These are phyloP conservation scores for Sceloporus undulatus DNA, from an alignment of 2,113 vertebrate species.

Conservation along the genomic window DNA sequence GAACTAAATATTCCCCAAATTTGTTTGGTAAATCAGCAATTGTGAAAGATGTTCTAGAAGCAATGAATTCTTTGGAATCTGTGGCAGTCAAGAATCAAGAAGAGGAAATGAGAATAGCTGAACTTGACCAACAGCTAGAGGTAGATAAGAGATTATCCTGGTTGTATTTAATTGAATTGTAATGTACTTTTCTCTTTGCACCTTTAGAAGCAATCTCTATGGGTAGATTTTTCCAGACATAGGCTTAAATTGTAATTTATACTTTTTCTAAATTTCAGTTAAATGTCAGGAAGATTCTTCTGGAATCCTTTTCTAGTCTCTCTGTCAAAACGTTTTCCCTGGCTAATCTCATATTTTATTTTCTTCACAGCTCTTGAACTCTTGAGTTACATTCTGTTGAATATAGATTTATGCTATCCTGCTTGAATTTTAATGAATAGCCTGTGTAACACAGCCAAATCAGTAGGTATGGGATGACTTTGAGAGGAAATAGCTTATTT, in stretches of 20 bases:
- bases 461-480: background rate
- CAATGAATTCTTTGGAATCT: slow-evolving; percentile 63
- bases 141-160: slow-evolving; percentile 66
- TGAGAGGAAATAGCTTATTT: background rate
- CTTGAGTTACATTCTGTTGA: background rate
- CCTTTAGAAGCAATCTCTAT: background rate
- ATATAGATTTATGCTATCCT: background rate
- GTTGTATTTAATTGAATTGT: background rate
- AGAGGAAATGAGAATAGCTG: slow-evolving; percentile 52
- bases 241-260: background rate
- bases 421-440: background rate
- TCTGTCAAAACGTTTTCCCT: background rate
- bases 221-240: background rate
- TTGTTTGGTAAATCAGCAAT: slow-evolving; percentile 62
- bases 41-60: slow-evolving; percentile 78
- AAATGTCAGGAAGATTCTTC: background rate
- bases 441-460: background rate
- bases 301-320: background rate
- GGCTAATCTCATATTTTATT: background rate
- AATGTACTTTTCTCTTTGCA: background rate
- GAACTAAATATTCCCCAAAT: slow-evolving; percentile 72
- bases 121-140: slow-evolving; percentile 75
- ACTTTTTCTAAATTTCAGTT: background rate
- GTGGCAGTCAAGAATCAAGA: slow-evolving; percentile 60
- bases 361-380: background rate